Base-by-base conservation (phyloP, 2,797 vertebrate genomes). In the Halcyon smyrnensis region DNA sequence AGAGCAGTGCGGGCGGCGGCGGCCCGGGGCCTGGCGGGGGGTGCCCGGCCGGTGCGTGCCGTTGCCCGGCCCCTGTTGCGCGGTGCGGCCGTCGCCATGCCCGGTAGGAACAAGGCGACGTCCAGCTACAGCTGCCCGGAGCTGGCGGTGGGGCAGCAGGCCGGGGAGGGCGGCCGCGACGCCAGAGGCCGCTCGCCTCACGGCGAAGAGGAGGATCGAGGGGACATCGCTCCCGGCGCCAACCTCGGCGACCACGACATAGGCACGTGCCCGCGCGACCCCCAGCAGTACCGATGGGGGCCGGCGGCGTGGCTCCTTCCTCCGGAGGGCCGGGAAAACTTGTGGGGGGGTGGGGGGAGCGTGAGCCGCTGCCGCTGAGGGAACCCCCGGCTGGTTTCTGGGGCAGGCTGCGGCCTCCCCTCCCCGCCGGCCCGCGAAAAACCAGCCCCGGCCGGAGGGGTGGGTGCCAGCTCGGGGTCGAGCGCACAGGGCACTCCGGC, bases 221-320 rank as follows among this genome's bases (percentile, higher is more conserved):
- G 77, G 9, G 92, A 89, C 1, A 4, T 24, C 34, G 25, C 69
- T 18, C n/a, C 53, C 10, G 53, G 36, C 8, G 21, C 81, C 64
- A 98, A 98, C 34, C 81, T 96, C 36, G 99, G 98, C 70, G 99
- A 99, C 84, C 87, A 97, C 1, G 97, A 98, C 43, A 99, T 99
- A 83, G 94, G 98, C 95, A 99, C 99, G 95, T 99, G 99, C 12
- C 99, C 99, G 89, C 99, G 98, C 65, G 99, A 99, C 96, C 99
- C 99, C 32, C 99, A 99, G 98, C 99, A 98, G 59, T 99, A 99
- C 98, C 98, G 99, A 99, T 99, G 96, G 96, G 97, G 21, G 54
- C 21, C 7, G 64, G 39, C 43, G 54, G 59, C n/a, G 7, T 12
- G 19, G 6, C 7, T 24, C 28, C 36, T 30, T 5, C 25, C 15